A percentile compares a stretch with the other conserved stretches of the same genome.
Evolutionary conservation across 2,888 invertebrate species (phyloP).

Genomic region (Xestia ashworthii): DNA sequence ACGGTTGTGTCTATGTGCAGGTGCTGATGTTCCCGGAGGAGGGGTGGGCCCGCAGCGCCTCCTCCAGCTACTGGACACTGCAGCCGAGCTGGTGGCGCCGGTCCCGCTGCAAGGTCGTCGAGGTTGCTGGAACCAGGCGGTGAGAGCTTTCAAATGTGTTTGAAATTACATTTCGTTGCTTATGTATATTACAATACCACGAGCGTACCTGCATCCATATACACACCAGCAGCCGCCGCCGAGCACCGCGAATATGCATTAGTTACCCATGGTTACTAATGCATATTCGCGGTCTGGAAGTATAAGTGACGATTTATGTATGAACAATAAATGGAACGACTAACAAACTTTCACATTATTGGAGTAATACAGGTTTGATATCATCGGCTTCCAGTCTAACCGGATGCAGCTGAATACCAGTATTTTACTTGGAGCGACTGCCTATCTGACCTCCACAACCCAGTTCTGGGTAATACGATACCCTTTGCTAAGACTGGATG

Average conservation of each 20-base stretch:
- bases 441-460: no score
- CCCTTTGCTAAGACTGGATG: no score
- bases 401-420: no score
- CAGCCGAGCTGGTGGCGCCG: slow-evolving; percentile 97
- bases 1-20: slow-evolving; percentile 82
- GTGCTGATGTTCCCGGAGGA: slow-evolving; percentile 96
- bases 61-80: slow-evolving; percentile 96
- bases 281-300: background rate
- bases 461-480: no score
- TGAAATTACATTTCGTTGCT: background rate
- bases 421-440: no score
- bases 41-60: slow-evolving; percentile 96
- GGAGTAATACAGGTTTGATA: background rate
- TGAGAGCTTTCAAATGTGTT: slow-evolving; percentile 68
- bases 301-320: background rate
- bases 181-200: background rate
- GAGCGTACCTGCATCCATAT: no score
- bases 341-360: background rate
- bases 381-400: no score
- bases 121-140: slow-evolving; percentile 95
- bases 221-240: no score
- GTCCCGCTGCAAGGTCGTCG: slow-evolving; percentile 95
- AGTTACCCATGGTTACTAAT: no score
- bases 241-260: no score
- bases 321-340: background rate